Percentiles rank a stretch among this genome's conserved stretches.
These are phyloP conservation scores for Chaetura pelagica DNA, from an alignment of 2,113 vertebrate genomes.

Conservation along the genomic window DNA sequence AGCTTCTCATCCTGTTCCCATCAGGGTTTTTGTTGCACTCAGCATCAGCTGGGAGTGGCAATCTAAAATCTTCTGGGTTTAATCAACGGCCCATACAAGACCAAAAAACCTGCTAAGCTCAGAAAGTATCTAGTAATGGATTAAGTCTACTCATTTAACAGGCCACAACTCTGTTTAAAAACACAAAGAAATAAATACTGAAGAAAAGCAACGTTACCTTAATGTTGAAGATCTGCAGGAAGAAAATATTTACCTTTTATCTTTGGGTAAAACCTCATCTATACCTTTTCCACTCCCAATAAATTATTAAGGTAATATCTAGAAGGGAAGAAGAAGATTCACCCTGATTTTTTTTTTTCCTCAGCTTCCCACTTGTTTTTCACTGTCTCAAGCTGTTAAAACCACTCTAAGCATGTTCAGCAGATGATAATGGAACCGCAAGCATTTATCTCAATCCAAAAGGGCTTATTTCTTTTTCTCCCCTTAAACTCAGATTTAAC, in stretches of 20 bases:
- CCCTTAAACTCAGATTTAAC: background rate
- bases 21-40: background rate
- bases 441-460: background rate
- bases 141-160: background rate
- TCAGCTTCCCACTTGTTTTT: background rate
- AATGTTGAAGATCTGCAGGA: background rate
- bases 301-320: background rate
- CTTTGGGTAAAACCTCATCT: background rate
- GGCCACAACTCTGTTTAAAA: background rate
- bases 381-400: background rate
- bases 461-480: rapidly evolving
- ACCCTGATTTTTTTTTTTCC: background rate
- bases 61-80: background rate
- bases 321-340: background rate
- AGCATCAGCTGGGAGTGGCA: background rate
- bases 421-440: background rate
- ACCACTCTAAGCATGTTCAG: background rate
- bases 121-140: background rate
- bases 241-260: background rate
- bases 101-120: background rate
- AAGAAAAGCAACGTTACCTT: background rate
- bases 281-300: background rate
- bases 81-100: background rate
- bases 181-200: background rate
- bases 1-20: background rate